Base-by-base conservation (phyloP, 2,113 vertebrate genomes). In the Naja naja region DNA sequence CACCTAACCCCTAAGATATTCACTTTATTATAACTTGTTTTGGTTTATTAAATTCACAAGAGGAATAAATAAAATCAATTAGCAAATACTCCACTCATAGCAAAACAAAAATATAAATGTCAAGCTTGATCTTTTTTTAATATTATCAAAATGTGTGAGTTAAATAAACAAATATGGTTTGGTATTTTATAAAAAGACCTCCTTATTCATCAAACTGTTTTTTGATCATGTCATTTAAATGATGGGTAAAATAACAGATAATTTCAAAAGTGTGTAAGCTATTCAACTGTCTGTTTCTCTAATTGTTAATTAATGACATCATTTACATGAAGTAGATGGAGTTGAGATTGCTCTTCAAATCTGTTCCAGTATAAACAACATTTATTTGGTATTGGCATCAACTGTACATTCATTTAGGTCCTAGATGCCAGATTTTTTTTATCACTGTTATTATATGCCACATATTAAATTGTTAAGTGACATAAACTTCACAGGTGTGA, bases 291-390 rank as follows among this genome's bases (percentile, higher is more conserved):
- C 85, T 54, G 14, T 85, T 20, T 3, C 89, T 92, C 92, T 89
- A 91, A 91, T 88, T 88, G 56, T 89, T 95, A 96, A 96, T 93
- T 97, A 97, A 96, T 93, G 95, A 87, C 88, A 93, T 53, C 45
- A 23, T 88, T 89, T 88, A 93, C 3, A 0, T 12, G 88, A 90
- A 94, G 60, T 89, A 93, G 88, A 86, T 90, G 87, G 85, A 90
- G 94, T 87, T 0, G 25, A 91, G 93, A 94, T n/a, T 93, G 91
- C 91, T 88, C 93, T 95, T 89, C 94, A 96, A 54, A 90, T 18
- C 27, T 64, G 53, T 91, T 58, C 92, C 91, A 89, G 95, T 93
- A 91, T 92, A 93, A 96, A 90, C 9, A 74, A 91, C 11, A 74
- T 52, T 92, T 87, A 81, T 16, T 92, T 60, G 12, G 0, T 53